Evolutionary conservation across 2,888 invertebrate species (phyloP), one percentile per base, ranked within the genome.

Genomic region (Hypercompe scribonia): DNA sequence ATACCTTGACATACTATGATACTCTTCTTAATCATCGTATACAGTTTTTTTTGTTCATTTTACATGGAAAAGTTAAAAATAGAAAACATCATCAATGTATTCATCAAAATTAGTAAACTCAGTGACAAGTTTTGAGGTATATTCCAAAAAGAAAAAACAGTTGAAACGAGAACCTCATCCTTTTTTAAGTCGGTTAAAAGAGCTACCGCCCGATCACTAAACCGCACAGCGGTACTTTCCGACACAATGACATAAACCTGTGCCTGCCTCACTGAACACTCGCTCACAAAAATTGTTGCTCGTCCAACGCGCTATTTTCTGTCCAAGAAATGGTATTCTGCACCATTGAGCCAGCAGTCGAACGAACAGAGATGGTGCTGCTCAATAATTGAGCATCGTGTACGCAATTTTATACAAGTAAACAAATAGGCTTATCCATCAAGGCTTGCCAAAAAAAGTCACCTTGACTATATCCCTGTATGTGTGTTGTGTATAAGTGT

Each of bases 281-380:
- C 68, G 21, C 50, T 67, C 72, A 71, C 39, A 65, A 69, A 69
- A 69, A 75, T 61, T 54, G 71, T 61, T 33, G 24, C 34, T 33
- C 73, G 65, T 64, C 39, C 13, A 21, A 28, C 71, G 65, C 24
- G 39, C 68, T 68, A 71, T 54, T 77, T 80, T 75, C 71, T 70
- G 21, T 71, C 39, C 64, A 68, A 74, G 73, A 68, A 75, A 65
- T 58, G 72, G 63, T 71, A 61, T 70, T 68, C 64, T 69, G 73
- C 70, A 74, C 54, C n/a, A 61, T 54, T 42, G 71, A 50, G 70
- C 65, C 70, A 2, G 64, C 70, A 65, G 46, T 50, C 46, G 70
- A 70, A 50, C 50, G 34, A 11, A 50, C 28, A 50, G 46, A 28
- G 36, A 68, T 28, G 34, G 50, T 36, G 11, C 28, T 46, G 15